Evolutionary conservation across 2,797 vertebrate genomes (phyloP).

Genomic region (Fistularia tabacaria): DNA sequence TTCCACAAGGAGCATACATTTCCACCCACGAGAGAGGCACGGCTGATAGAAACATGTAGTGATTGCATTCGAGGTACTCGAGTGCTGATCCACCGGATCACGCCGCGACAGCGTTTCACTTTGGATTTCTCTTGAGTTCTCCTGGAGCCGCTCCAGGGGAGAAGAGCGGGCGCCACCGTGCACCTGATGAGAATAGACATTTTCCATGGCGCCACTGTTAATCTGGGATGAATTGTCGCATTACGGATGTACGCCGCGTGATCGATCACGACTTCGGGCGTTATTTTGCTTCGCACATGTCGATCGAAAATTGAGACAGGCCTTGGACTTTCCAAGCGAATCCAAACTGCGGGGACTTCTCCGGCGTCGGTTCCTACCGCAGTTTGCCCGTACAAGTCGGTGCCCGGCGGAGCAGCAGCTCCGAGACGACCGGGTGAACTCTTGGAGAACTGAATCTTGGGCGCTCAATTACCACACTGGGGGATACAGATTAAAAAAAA

Average conservation of each 20-base stretch:
- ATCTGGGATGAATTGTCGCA: constrained; percentile 32
- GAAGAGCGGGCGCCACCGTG: background rate
- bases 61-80: constrained; percentile 4
- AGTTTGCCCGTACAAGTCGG: no score
- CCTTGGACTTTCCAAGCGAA: constrained; percentile 32
- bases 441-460: no score
- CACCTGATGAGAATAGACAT: constrained; percentile 38
- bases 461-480: no score
- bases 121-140: constrained; percentile 18
- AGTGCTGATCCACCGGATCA: no score
- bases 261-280: constrained; percentile 37
- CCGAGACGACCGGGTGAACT: no score
- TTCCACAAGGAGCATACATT: constrained; percentile 16
- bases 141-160: constrained; percentile 9
- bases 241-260: constrained; percentile 22
- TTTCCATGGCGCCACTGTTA: constrained; percentile 22
- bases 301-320: constrained; percentile 23
- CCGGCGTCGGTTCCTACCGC: no score
- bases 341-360: constrained; percentile 39
- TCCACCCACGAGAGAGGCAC: constrained; percentile 4
- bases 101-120: background rate
- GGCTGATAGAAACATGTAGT: background rate
- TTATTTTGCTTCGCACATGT: constrained; percentile 17
- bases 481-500: no score
- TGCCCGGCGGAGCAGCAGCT: no score